A percentile compares a stretch with the other conserved stretches of the same genome.
Evolutionary conservation across 2,888 invertebrate species (phyloP).

Genomic region (Empis livida): DNA sequence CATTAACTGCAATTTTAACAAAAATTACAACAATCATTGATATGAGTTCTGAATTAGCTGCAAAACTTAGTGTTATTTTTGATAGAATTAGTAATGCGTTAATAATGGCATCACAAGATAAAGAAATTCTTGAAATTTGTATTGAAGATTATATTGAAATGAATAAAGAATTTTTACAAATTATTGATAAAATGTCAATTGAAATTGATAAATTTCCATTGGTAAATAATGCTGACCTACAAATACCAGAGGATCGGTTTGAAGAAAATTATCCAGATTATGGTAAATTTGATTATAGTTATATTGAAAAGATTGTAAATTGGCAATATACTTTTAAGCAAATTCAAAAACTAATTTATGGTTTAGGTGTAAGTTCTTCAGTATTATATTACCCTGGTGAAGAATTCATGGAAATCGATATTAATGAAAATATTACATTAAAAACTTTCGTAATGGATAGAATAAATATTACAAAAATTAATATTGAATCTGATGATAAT

Average conservation of each 20-base stretch:
- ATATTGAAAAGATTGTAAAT: slow-evolving; percentile 6
- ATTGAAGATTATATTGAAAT: neutral
- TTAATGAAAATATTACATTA: neutral
- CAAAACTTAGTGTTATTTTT: slow-evolving; percentile 1
- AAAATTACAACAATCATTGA: neutral
- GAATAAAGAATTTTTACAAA: neutral
- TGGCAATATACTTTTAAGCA: slow-evolving; percentile 5
- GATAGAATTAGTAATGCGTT: neutral
- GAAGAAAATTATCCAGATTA: slow-evolving; percentile 11
- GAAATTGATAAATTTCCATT: slow-evolving; percentile 5
- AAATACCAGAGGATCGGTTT: slow-evolving; percentile 1
- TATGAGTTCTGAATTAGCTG: slow-evolving; percentile 1
- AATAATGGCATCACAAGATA: neutral
- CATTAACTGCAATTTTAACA: too few species aligned
- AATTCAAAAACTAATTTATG: slow-evolving; percentile 2
- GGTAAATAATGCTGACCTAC: slow-evolving; percentile 1
- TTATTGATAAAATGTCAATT: slow-evolving; percentile 4
- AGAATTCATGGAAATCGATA: slow-evolving; percentile 3
- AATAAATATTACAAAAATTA: neutral
- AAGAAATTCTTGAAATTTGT: slow-evolving; percentile 3
- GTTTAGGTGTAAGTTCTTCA: slow-evolving; percentile 2
- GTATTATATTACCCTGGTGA: neutral
- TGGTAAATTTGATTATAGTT: slow-evolving; percentile 6
- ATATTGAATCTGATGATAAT: neutral
- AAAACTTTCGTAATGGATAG: neutral